A percentile compares a stretch with the other conserved stretches of the same genome.
These are phyloP conservation scores for Gambusia affinis DNA, from an alignment of 2,113 vertebrate genomes.

Conservation along the genomic window DNA sequence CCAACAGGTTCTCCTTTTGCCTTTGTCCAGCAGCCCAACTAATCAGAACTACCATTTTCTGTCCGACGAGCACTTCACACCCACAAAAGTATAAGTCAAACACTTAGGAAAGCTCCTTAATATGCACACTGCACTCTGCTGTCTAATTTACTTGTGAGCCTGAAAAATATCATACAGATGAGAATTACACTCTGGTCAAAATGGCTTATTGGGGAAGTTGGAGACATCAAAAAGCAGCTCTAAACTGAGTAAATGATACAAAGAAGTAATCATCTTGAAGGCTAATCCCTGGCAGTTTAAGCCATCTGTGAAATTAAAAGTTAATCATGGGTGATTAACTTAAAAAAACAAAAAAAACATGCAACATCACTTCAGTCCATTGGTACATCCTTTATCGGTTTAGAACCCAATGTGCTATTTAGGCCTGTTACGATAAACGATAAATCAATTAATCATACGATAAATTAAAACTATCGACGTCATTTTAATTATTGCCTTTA, in stretches of 20 bases:
- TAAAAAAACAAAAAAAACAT: conserved; percentile 12
- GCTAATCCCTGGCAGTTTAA: conserved; percentile 21
- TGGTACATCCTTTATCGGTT: conserved; percentile 40
- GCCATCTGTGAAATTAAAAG: conserved; percentile 43
- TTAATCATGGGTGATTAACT: conserved; percentile 48
- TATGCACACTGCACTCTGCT: background rate
- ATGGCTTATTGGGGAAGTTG: background rate
- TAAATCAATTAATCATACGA: too few relatives aligned
- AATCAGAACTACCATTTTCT: background rate
- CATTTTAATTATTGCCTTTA: too few relatives aligned
- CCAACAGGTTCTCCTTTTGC: background rate
- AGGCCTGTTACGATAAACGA: too few relatives aligned
- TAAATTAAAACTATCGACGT: too few relatives aligned
- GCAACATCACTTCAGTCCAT: conserved; percentile 21
- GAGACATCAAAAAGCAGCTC: background rate
- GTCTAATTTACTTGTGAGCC: background rate
- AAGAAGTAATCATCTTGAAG: conserved; percentile 19
- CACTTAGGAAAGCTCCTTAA: background rate
- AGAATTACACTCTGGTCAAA: background rate
- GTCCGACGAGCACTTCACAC: background rate
- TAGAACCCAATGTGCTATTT: conserved; percentile 34
- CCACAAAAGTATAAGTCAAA: background rate
- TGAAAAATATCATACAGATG: background rate
- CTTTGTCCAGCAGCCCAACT: background rate
- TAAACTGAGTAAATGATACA: conserved; percentile 1